phyloP scores from a whole-genome alignment of 2,797 vertebrate species.

The Eidolon dupreanum region DNA sequence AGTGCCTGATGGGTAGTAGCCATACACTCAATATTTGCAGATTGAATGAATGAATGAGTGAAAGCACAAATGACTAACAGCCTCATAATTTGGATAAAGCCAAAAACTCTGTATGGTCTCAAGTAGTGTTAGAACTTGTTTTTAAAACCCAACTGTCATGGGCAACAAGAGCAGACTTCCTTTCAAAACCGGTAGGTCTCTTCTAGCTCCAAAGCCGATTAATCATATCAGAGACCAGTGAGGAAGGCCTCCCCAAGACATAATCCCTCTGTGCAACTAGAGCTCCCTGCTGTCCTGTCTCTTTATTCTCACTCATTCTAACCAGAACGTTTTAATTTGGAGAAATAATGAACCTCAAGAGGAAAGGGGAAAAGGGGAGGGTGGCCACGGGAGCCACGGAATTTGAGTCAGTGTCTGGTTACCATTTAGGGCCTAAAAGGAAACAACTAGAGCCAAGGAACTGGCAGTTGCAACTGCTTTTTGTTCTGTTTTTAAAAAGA shows the following conservation, averaged over 20 bases:
- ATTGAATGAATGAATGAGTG: neutral
- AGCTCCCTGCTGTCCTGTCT: slow-evolving; percentile 62
- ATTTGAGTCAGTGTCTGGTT: slow-evolving; percentile 65
- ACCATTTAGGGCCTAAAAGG: slow-evolving; percentile 66
- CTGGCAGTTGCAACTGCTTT: slow-evolving; percentile 53
- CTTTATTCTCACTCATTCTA: slow-evolving; percentile 46
- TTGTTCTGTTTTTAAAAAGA: slow-evolving; percentile 68
- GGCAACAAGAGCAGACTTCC: neutral
- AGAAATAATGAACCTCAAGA: slow-evolving; percentile 77
- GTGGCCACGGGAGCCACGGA: neutral
- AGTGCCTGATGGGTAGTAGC: neutral
- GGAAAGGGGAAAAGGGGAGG: neutral
- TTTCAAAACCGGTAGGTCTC: slow-evolving; percentile 72
- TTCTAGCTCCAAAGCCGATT: slow-evolving; percentile 70
- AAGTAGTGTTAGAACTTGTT: slow-evolving; percentile 6
- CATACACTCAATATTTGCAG: neutral
- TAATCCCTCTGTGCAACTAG: slow-evolving; percentile 3
- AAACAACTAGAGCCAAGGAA: slow-evolving; percentile 37
- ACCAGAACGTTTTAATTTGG: slow-evolving; percentile 72
- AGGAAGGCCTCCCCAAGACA: slow-evolving; percentile 8
- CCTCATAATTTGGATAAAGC: slow-evolving; percentile 19
- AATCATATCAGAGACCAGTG: slow-evolving; percentile 68
- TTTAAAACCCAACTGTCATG: slow-evolving; percentile 14
- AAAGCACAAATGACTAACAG: neutral
- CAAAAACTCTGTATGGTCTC: neutral